Evolutionary conservation across 1,140 invertebrate species (phyloP).

Genomic region (Notospermus geniculatus): DNA sequence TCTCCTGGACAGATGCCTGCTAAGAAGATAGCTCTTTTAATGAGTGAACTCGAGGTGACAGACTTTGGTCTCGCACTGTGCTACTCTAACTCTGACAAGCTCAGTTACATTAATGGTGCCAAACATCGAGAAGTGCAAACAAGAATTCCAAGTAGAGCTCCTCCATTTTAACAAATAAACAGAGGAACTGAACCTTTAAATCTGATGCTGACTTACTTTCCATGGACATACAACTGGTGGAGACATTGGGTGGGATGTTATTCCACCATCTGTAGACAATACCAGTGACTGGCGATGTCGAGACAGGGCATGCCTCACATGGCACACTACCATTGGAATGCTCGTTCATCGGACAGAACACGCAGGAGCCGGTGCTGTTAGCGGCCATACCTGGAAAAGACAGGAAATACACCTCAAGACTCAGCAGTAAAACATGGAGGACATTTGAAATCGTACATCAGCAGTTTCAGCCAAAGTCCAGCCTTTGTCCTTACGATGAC

Average conservation of each 20-base stretch:
- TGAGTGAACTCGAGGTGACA: background rate
- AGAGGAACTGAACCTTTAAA: no score
- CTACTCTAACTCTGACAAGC: no score
- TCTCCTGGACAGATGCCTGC: no score
- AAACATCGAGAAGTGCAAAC: no score
- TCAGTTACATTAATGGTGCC: no score
- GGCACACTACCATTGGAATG: slow-evolving; percentile 51
- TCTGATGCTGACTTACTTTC: slow-evolving; percentile 18
- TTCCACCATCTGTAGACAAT: slow-evolving; percentile 61
- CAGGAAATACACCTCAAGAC: no score
- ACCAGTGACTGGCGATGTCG: slow-evolving; percentile 61
- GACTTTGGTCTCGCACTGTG: no score
- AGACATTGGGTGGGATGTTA: slow-evolving; percentile 58
- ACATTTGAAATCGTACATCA: background rate
- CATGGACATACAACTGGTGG: slow-evolving; percentile 55
- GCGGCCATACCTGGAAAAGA: background rate
- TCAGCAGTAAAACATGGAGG: no score
- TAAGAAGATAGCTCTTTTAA: background rate
- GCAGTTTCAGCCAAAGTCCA: background rate
- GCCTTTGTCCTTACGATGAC: no score
- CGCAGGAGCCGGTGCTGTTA: slow-evolving; percentile 49
- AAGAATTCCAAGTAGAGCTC: no score
- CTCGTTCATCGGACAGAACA: slow-evolving; percentile 52
- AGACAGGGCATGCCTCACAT: slow-evolving; percentile 59
- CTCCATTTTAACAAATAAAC: no score